These are phyloP conservation scores for Trachelus tabidus DNA, from an alignment of 2,888 invertebrate species.

Conservation along the genomic window DNA sequence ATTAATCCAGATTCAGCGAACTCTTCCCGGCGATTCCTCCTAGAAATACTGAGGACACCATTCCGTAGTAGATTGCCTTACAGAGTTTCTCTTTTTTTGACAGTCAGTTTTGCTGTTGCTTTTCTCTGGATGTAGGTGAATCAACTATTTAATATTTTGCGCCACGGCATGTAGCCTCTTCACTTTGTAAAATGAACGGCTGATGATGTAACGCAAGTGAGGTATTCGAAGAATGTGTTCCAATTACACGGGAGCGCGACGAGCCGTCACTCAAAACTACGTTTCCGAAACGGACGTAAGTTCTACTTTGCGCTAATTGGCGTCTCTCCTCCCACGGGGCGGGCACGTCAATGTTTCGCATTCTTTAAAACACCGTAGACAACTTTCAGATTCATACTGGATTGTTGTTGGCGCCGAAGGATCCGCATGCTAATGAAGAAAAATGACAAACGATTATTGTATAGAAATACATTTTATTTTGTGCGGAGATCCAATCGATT, in stretches of 20 bases:
- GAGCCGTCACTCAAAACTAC: constrained; percentile 30
- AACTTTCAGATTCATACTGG: background rate
- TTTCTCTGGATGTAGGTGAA: no score
- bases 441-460: background rate
- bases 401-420: background rate
- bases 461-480: background rate
- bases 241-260: constrained; percentile 37
- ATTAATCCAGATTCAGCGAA: background rate
- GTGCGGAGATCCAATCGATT: background rate
- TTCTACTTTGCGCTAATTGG: constrained; percentile 7
- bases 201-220: constrained; percentile 5
- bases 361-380: background rate
- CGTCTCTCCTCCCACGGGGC: constrained; percentile 1
- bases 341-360: background rate
- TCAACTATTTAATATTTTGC: background rate
- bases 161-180: background rate
- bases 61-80: background rate
- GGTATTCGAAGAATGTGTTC: constrained; percentile 33
- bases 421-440: background rate
- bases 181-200: background rate
- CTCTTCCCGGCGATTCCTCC: background rate
- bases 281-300: constrained; percentile 10
- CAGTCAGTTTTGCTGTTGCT: no score
- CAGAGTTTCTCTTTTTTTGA: background rate
- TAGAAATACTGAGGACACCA: background rate